Percentiles rank a stretch among this genome's conserved stretches.
Evolutionary conservation across 2,113 vertebrate genomes (phyloP).

Genomic region (Ochotona princeps): DNA sequence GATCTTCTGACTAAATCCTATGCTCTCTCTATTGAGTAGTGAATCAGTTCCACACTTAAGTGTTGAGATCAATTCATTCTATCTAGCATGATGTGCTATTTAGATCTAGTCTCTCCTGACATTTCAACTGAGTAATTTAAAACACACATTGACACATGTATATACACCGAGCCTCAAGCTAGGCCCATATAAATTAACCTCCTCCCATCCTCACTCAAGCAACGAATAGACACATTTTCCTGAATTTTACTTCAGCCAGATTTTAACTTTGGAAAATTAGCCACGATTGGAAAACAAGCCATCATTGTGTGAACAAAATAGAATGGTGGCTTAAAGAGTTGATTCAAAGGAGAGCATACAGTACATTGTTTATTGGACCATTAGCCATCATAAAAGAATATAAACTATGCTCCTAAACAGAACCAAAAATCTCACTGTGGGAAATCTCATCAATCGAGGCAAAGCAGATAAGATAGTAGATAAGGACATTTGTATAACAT

Average conservation of each 20-base stretch:
- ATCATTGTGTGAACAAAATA: not conserved
- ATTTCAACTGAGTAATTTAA: slow-evolving; percentile 38
- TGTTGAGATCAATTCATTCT: not conserved
- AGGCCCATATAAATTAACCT: not conserved
- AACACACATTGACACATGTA: not conserved
- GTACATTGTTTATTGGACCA: not conserved
- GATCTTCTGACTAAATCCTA: slow-evolving; percentile 19
- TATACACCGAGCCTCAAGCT: not conserved
- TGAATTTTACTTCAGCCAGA: slow-evolving; percentile 23
- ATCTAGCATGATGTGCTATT: not conserved
- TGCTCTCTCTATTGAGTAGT: not conserved
- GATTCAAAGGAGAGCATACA: not conserved
- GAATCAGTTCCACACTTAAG: not conserved
- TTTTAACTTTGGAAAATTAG: slow-evolving; percentile 2
- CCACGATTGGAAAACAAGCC: not conserved
- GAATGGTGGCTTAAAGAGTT: not conserved
- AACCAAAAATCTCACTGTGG: not conserved
- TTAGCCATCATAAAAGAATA: slow-evolving; percentile 12
- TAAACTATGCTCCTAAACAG: slow-evolving; percentile 21
- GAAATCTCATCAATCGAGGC: not conserved
- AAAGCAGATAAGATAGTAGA: not conserved
- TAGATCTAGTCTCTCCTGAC: not conserved
- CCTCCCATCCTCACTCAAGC: not conserved
- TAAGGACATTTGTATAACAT: not conserved
- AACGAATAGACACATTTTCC: slow-evolving; percentile 15